Evolutionary conservation across 2,888 invertebrate genomes (phyloP), one percentile per base, ranked within the genome.

Genomic region (Pachliopta kotzebuea): DNA sequence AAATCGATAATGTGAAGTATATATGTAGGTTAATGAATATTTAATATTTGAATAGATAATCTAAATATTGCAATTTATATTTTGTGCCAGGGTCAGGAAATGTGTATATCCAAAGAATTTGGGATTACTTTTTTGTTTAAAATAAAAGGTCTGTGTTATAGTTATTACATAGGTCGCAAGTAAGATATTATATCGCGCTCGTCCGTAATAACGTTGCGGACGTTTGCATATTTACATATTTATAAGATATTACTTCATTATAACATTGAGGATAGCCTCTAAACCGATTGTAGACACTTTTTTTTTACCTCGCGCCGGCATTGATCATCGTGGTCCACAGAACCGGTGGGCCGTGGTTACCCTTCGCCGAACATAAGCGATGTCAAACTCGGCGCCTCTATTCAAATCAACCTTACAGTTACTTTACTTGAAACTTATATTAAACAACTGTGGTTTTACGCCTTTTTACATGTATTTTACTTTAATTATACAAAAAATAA

Each of bases 281-380:
- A 80, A 83, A 84, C 77, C 79, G 78, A 80, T 82, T 85, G 79
- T 79, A 81, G 81, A 78, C 76, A 77, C 79, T 77, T 85, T 84
- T 85, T 87, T 85, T 85, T 87, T 85, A 85, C 88, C 86, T 87
- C 87, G 87, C 74, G 71, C 77, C 81, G 87, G 86, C 88, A 86
- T 89, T 89, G 90, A 82, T 83, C 37, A 37, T 37, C 84, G 80
- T 80, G 80, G 84, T 79, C 81, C 82, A 83, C 79, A 80, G 83
- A 88, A 90, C 90, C 90, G 90, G 90, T 89, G 88, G 79, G 77
- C 79, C 82, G 84, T 75, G 83, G 89, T 85, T 87, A 86, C 87
- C 88, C 88, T 88, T 88, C 90, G 84, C 80, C 83, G 82, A 80
- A 76, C 84, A 81, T 77, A 78, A 70, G 63, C 70, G 69, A 73